Conservation (phyloP, 2,797 vertebrate genomes). For the Gambelia wislizenii region DNA sequence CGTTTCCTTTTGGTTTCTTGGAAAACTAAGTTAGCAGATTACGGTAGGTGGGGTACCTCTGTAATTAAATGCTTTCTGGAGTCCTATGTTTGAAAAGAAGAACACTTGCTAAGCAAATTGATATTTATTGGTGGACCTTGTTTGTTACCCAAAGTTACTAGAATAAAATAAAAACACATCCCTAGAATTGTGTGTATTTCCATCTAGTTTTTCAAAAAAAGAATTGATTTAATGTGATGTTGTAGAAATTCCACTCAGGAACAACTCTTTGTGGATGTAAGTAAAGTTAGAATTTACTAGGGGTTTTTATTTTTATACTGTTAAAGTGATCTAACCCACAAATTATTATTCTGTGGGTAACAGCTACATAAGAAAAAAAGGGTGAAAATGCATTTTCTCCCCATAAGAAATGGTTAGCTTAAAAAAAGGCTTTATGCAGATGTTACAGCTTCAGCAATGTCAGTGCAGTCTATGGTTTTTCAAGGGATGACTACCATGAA, state of each 20-base stretch:
- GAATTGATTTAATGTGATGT: background rate
- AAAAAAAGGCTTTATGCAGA: background rate
- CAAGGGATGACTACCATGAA: background rate
- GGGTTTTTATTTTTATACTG: slow-evolving; percentile 19
- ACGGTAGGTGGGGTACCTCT: slow-evolving; percentile 71
- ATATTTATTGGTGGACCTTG: slow-evolving; percentile 27
- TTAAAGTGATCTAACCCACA: slow-evolving; percentile 26
- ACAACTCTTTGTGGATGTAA: background rate
- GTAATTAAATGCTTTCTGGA: slow-evolving; percentile 67
- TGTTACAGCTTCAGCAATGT: background rate
- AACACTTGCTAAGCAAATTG: slow-evolving; percentile 67
- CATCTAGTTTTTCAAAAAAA: background rate
- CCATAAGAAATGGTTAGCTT: background rate
- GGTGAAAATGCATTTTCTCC: background rate
- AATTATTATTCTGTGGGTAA: background rate
- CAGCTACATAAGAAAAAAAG: slow-evolving; percentile 21
- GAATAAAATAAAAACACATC: slow-evolving; percentile 15
- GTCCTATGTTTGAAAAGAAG: slow-evolving; percentile 60
- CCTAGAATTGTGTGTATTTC: background rate
- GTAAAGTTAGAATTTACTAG: slow-evolving; percentile 23
- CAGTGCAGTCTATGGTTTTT: background rate
- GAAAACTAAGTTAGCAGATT: slow-evolving; percentile 66
- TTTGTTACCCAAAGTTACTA: slow-evolving; percentile 18
- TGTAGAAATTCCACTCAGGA: background rate
- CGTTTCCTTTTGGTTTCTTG: slow-evolving; percentile 71